A percentile compares a stretch with the other conserved stretches of the same genome.
Evolutionary conservation across 2,888 invertebrate species (phyloP).

Genomic region (Euspilapteryx auroguttella): DNA sequence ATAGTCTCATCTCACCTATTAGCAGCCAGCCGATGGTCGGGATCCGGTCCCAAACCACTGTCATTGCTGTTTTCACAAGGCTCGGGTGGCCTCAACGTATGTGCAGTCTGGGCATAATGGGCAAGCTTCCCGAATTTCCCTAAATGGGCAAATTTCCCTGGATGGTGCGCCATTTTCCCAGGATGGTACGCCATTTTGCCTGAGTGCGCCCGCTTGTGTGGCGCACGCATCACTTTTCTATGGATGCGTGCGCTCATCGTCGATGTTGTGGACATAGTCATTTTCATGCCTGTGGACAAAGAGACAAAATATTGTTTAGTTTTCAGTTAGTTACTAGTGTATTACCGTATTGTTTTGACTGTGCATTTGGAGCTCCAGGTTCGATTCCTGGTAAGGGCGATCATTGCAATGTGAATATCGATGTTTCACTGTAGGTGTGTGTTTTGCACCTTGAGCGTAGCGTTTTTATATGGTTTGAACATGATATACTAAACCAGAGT

Average conservation of each 20-base stretch:
- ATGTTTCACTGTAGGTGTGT: no score
- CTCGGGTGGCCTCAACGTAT: constrained; percentile 48
- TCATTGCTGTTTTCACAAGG: constrained; percentile 88
- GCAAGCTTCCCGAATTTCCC: constrained; percentile 20
- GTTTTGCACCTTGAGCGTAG: no score
- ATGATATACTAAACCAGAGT: no score
- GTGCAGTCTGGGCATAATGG: constrained; percentile 39
- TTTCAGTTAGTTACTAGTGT: no score
- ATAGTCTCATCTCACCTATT: constrained; percentile 54
- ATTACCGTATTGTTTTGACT: no score
- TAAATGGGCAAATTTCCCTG: constrained; percentile 38
- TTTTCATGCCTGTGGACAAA: constrained; percentile 67
- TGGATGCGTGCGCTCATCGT: constrained; percentile 68
- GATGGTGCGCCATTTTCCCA: constrained; percentile 23
- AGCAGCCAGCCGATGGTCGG: constrained; percentile 62
- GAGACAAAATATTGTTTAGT: constrained; percentile 22
- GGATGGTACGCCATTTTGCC: constrained; percentile 39
- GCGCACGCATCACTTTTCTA: constrained; percentile 68
- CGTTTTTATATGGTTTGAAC: no score
- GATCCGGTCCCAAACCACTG: constrained; percentile 85
- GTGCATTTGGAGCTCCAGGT: no score
- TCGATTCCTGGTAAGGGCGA: no score
- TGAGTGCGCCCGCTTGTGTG: constrained; percentile 60
- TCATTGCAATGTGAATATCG: no score
- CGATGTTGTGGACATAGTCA: constrained; percentile 72